A percentile compares a stretch with the other conserved stretches of the same genome.
phyloP scores from a whole-genome alignment of 2,113 vertebrate species.

The Ariopsis seemanni region DNA sequence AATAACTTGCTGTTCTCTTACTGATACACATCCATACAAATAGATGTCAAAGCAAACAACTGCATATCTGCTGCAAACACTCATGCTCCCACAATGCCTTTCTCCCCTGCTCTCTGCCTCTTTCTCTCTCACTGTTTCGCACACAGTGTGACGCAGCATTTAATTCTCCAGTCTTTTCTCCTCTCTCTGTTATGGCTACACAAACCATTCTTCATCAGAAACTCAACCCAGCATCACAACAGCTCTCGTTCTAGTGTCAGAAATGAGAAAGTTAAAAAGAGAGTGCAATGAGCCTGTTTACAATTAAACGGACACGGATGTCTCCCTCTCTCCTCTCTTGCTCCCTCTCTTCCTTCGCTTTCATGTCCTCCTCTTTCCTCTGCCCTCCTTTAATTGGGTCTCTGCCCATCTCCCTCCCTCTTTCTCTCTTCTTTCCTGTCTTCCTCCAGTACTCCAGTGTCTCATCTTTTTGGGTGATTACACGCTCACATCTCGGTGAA shows the following conservation, averaged over 20 bases:
- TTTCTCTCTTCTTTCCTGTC: constrained; percentile 48
- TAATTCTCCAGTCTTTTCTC: constrained; percentile 92
- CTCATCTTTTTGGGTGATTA: constrained; percentile 56
- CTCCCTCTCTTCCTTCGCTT: constrained; percentile 44
- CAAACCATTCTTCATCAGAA: constrained; percentile 81
- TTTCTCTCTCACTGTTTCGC: constrained; percentile 21
- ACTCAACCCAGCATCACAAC: constrained; percentile 58
- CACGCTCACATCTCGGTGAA: constrained; percentile 61
- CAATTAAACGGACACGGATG: constrained; percentile 68
- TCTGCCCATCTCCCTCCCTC: constrained; percentile 56
- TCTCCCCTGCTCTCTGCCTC: constrained; percentile 66
- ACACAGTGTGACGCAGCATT: constrained; percentile 97
- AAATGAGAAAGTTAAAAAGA: constrained; percentile 12
- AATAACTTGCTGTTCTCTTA: constrained; percentile 82
- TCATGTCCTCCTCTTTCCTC: constrained; percentile 52
- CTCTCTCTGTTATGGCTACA: constrained; percentile 76
- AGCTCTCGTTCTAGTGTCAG: constrained; percentile 46
- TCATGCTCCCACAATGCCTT: constrained; percentile 62
- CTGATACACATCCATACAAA: constrained; percentile 59
- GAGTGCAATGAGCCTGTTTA: constrained; percentile 49
- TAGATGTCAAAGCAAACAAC: constrained; percentile 69
- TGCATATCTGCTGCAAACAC: constrained; percentile 52
- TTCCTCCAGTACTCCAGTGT: constrained; percentile 37
- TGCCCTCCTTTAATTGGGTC: constrained; percentile 64
- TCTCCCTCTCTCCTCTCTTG: constrained; percentile 14